phyloP scores from a whole-genome alignment of 1,140 invertebrate species.

The Cydia pomonella region DNA sequence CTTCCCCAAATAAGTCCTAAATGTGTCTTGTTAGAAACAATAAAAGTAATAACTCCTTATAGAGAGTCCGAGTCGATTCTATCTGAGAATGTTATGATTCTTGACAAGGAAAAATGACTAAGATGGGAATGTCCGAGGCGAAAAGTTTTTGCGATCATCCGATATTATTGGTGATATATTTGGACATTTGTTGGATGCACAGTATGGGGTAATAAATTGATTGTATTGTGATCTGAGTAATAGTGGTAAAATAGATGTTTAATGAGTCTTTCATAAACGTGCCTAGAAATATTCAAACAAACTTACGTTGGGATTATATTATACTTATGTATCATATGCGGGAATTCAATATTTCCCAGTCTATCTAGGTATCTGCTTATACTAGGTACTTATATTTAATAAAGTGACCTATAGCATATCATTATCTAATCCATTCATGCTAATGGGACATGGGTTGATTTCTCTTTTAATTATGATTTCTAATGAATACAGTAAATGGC shows the following conservation, averaged over 20 bases:
- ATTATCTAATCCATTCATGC: conserved; percentile 3
- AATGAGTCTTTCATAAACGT: neutral
- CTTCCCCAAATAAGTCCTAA: conserved; percentile 1
- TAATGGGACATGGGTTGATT: conserved; percentile 9
- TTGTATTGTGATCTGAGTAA: conserved; percentile 1
- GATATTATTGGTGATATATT: neutral
- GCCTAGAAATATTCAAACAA: no score
- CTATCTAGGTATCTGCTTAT: neutral
- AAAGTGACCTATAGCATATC: neutral
- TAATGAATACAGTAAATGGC: conserved; percentile 11
- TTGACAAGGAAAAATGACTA: conserved; percentile 4
- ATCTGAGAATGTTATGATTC: neutral
- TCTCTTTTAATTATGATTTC: conserved; percentile 15
- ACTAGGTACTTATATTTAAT: neutral
- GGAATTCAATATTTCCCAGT: neutral
- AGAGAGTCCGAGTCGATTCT: neutral
- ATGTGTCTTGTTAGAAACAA: conserved; percentile 10
- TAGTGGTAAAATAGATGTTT: neutral
- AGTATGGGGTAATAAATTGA: conserved; percentile 1
- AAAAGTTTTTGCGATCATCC: neutral
- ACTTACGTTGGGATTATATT: no score
- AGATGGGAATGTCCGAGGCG: neutral
- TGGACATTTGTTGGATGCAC: neutral
- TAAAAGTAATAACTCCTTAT: conserved; percentile 8
- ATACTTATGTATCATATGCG: no score